Base-by-base conservation (phyloP, 2,888 invertebrate genomes). In the Apoda limacodes region DNA sequence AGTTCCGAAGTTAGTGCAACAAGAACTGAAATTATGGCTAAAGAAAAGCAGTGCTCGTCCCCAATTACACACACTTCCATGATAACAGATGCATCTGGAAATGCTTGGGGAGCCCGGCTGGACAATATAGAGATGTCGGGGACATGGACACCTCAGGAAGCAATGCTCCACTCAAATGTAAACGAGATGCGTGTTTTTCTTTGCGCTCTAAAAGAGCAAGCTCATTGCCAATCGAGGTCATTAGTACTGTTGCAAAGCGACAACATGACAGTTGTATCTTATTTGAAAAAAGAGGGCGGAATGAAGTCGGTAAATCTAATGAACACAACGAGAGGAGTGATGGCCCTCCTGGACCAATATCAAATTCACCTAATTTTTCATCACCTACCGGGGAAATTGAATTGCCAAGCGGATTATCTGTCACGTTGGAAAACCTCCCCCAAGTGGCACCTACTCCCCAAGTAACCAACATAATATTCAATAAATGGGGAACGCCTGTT, bases 301-400 rank as follows among this genome's bases (percentile, higher is more conserved):
- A 27, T 20, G n/a, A 22, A 9, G n/a, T 34, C 26, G 1, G 1
- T 12, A 20, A 7, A 32, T 1, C 27, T 50, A 1, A 33, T 43
- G 30, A 17, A 45, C 2, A 4, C 11, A 3, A 3, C 5, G 15
- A 3, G 22, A 23, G 7, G 13, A 4, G 12, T 13, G n/a, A 10
- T 17, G 23, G 4, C 15, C 9, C 7, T 34, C 19, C 5, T 34
- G 10, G 29, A 30, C n/a, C 3, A 7, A 10, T 19, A 30, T 15
- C 5, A 19, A 2, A 34, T 34, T 13, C 36, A 30, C 2, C 25
- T 55, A 9, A 9, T 9, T 4, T 14, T 28, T 2, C 32, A 45
- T 25, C 43, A 44, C 13, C 36, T 52, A 4, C 50, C 52, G 11
- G 50, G 49, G 4, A 30, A 35, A 9, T 50, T 45, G 52, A 54